These are phyloP conservation scores for Drosophila sucinea DNA, from an alignment of 1,140 invertebrate species.

Conservation along the genomic window DNA sequence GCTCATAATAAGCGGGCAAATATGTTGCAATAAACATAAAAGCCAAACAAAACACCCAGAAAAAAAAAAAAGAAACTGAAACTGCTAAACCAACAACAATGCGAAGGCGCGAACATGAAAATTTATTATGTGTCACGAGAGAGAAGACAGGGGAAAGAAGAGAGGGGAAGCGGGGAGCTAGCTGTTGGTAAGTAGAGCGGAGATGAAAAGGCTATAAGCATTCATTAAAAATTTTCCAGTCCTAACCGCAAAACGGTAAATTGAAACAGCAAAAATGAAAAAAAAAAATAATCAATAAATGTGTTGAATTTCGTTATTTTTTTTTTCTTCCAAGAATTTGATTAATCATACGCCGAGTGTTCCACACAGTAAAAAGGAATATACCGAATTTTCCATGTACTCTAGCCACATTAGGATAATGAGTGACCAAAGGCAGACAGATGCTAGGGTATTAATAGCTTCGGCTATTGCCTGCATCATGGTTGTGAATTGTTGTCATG, in stretches of 20 bases:
- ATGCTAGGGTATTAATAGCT: neutral
- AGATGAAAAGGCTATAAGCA: neutral
- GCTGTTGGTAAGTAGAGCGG: conserved; percentile 8
- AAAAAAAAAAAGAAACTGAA: conserved; percentile 11
- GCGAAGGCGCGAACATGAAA: conserved; percentile 45
- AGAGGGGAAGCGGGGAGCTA: neutral
- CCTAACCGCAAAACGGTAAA: conserved; percentile 20
- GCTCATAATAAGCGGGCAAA: conserved; percentile 37
- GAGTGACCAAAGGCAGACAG: neutral
- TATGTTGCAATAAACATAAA: conserved; percentile 45
- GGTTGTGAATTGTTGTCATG: conserved; percentile 55
- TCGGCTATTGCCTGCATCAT: neutral
- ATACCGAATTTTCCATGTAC: conserved; percentile 28
- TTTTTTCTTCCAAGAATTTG: conserved; percentile 21
- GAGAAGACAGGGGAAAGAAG: neutral
- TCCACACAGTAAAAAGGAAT: conserved; percentile 1
- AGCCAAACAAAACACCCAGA: conserved; percentile 32
- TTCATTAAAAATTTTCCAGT: neutral
- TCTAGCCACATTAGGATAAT: conserved; percentile 17
- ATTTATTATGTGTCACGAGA: conserved; percentile 41
- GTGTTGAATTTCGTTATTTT: conserved; percentile 35
- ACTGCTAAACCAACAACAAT: conserved; percentile 20
- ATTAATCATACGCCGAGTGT: conserved; percentile 66
- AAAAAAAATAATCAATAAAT: conserved; percentile 53
- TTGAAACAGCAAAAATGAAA: conserved; percentile 16